Base-by-base conservation (phyloP, 37 sponge, comb jelly and placozoan genomes). In the Eunapius fragilis region DNA sequence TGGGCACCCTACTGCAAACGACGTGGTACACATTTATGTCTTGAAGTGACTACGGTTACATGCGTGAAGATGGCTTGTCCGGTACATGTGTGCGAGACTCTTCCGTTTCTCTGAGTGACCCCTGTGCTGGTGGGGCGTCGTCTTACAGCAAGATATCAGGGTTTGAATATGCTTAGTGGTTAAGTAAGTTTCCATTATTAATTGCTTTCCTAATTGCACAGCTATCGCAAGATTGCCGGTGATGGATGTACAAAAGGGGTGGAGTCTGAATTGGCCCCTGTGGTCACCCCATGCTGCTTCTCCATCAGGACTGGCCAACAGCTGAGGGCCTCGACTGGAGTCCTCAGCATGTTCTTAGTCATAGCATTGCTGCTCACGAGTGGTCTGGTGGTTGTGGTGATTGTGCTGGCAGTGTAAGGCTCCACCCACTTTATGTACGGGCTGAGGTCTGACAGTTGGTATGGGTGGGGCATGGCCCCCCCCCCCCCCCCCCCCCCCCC, bases 141-240 rank as follows among this genome's bases (percentile, higher is more conserved):
- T 48, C 69, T 24, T 80, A 80, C 73, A 75, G 24, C 11, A 38
- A 84, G 32, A 37, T 68, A 7, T 32, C 32, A 79, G 85, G 85
- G 85, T 75, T 31, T 30, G 73, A 32, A 27, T 41, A 0, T 35
- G 1, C 14, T 58, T 58, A 17, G 25, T 2, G 33, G 30, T 49
- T 49, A 48, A 49, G 28, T 79, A 25, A 79, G n/a, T n/a, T n/a
- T n/a, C 37, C 23, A 34, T 73, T 73, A 22, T 73, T 34, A 14
- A 23, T 34, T 4, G 7, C 24, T 77, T 80, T 25, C 5, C 67
- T 25, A 2, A 22, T 7, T 31, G 30, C 30, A 5, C 72, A 90
- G 93, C 24, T 93, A 93, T 73, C 84, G 90, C 38, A 89, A 93
- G 84, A 83, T 93, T 27, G 87, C 87, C 36, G 93, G 93, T 30